Evolutionary conservation across 2,888 invertebrate genomes (phyloP).

Genomic region (Erebia palarica): DNA sequence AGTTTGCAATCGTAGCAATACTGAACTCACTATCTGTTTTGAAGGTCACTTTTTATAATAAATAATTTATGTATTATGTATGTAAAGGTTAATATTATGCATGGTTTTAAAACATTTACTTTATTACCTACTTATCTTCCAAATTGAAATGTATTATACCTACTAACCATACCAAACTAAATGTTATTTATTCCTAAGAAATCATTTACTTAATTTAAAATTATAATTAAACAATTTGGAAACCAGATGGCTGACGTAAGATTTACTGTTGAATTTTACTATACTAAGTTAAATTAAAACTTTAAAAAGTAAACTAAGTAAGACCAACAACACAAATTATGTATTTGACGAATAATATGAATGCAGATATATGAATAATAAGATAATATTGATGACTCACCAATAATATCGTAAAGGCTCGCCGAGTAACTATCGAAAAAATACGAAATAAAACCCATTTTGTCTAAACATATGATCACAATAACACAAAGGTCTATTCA

Average conservation of each 20-base stretch:
- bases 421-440: conserved; percentile 69
- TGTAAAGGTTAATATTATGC: too few species aligned
- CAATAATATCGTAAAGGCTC: conserved; percentile 70
- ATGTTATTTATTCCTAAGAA: too few species aligned
- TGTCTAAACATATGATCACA: conserved; percentile 21
- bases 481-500: neutral
- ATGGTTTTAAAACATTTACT: too few species aligned
- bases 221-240: neutral
- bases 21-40: too few species aligned
- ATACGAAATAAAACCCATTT: conserved; percentile 67
- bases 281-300: neutral
- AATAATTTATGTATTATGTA: too few species aligned
- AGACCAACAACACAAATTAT: neutral
- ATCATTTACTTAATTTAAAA: too few species aligned
- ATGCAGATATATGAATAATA: neutral
- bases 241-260: neutral
- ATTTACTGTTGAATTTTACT: neutral
- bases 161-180: too few species aligned
- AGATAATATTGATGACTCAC: conserved; percentile 54
- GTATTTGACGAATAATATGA: neutral
- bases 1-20: too few species aligned
- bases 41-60: too few species aligned
- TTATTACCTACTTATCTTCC: too few species aligned
- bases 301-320: neutral
- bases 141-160: too few species aligned